Base-by-base conservation (phyloP, 2,888 invertebrate species). In the Oligia fasciuncula region DNA sequence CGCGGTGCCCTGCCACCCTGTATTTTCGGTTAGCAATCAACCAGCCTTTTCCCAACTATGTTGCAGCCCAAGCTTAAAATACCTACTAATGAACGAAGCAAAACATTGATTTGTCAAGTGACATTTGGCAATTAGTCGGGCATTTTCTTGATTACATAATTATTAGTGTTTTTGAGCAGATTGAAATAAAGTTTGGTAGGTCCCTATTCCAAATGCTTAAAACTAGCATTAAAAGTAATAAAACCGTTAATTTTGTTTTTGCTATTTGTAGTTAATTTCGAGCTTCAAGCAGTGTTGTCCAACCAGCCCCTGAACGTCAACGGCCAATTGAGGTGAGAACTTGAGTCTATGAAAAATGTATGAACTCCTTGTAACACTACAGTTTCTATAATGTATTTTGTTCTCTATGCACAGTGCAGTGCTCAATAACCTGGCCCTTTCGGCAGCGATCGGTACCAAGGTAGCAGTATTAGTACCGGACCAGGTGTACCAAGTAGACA, bases 401-500 rank as follows among this genome's bases (percentile, higher is more conserved):
- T 67, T 62, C 54, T 74, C 19, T 72, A 35, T 85, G n/a, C 43
- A 35, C 63, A 85, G 84, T 43, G 54, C 35, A 35, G 13, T 11
- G 8, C 3, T 85, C n/a, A 2, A 11, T 4, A 13, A 67, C n/a
- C 13, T 85, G 60, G 9, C 0, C 4, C 1, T 73, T 17, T 11
- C 49, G 9, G 76, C 46, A n/a, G 76, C 73, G 5, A 54, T 79
- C 40, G 85, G 82, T 23, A n/a, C 82, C 43, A 74, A 49, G n/a
- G 8, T 85, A 43, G 73, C n/a, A 23, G 8, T n/a, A 13, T 13
- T 43, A 5, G n/a, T 8, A 23, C 14, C 8, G 13, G 23, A 40
- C 11, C 29, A 71, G 65, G 79, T 82, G 43, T 85, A 70, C 73
- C 76, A 82, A 68, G 65, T 85, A 9, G 71, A 82, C 11, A 19